Evolutionary conservation across 2,797 vertebrate genomes (phyloP).

Genomic region (Distichodus sexfasciatus): DNA sequence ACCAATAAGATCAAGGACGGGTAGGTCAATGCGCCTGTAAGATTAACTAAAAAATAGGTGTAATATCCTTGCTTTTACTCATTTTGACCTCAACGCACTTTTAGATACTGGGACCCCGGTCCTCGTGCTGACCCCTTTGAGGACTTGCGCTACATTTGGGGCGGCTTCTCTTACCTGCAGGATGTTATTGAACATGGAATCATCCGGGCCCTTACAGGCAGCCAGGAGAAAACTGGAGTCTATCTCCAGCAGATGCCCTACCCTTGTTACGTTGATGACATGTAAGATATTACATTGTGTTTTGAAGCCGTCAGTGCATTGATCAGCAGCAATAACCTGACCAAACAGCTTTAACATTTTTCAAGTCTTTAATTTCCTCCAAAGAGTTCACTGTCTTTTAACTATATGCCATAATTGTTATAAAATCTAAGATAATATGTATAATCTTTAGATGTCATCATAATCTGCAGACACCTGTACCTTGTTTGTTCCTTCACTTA

Average conservation of each 20-base stretch:
- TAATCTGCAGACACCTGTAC: too few relatives aligned
- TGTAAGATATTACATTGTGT: constrained; percentile 72
- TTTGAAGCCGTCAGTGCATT: neutral
- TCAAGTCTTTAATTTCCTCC: too few relatives aligned
- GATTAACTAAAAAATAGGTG: too few relatives aligned
- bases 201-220: constrained; percentile 87
- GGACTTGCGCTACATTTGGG: constrained; percentile 96
- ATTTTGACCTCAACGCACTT: too few relatives aligned
- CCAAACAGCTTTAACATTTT: too few relatives aligned
- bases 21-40: constrained; percentile 65
- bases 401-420: too few relatives aligned
- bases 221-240: constrained; percentile 85
- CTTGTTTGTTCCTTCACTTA: too few relatives aligned
- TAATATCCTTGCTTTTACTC: too few relatives aligned
- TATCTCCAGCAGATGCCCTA: constrained; percentile 99
- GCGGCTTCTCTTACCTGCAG: constrained; percentile 93
- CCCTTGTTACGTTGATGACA: constrained; percentile 95
- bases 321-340: too few relatives aligned
- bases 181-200: constrained; percentile 94
- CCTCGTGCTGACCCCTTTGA: constrained; percentile 97
- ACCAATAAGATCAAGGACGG: constrained; percentile 98
- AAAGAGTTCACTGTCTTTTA: too few relatives aligned
- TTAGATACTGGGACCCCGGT: constrained; percentile 96
- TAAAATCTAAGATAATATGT: too few relatives aligned
- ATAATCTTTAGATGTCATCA: too few relatives aligned